Base-by-base conservation (phyloP, 2,888 invertebrate species). In the Nymphalis urticae region DNA sequence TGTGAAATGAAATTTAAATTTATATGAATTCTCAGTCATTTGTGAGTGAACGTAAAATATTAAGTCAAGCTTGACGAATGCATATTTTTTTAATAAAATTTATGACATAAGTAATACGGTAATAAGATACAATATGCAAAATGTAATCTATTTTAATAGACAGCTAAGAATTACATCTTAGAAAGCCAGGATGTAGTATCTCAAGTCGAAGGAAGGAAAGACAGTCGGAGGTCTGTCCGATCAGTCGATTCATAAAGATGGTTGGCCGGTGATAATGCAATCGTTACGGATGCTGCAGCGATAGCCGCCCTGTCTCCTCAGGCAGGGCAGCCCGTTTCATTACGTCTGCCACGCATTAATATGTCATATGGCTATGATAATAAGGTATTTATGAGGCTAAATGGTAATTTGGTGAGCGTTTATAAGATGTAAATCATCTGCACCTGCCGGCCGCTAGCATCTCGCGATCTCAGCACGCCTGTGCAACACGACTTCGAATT, bases 391-490 rank as follows among this genome's bases (percentile, higher is more conserved):
- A 73, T 53, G 76, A 66, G 61, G 72, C 65, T 75, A 75, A 75
- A 74, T 68, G 69, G 69, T 71, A 72, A 76, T 74, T 75, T 75
- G 75, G 75, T 74, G 73, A 73, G 66, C 72, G 73, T 73, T 76
- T 76, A 75, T 72, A 70, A 64, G 69, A 74, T 72, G 77, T 79
- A 78, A 77, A 76, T 77, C 78, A 75, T 70, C 60, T 73, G 76
- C 78, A 77, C 77, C 77, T 75, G 76, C 75, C 67, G 67, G 72
- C 66, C 51, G 68, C 68, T 74, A 69, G 69, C 75, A 77, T 78
- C 77, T 75, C 71, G 72, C 69, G 73, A 79, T 79, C 76, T 75
- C 68, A 68, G 65, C 73, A 76, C 76, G 76, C 76, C 75, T 73
- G 72, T 74, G 63, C 64, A 70, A 73, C 73, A 73, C 72, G 73